A percentile compares a stretch with the other conserved stretches of the same genome.
Evolutionary conservation across 2,797 vertebrate species (phyloP).

Genomic region (Otolemur crassicaudatus): DNA sequence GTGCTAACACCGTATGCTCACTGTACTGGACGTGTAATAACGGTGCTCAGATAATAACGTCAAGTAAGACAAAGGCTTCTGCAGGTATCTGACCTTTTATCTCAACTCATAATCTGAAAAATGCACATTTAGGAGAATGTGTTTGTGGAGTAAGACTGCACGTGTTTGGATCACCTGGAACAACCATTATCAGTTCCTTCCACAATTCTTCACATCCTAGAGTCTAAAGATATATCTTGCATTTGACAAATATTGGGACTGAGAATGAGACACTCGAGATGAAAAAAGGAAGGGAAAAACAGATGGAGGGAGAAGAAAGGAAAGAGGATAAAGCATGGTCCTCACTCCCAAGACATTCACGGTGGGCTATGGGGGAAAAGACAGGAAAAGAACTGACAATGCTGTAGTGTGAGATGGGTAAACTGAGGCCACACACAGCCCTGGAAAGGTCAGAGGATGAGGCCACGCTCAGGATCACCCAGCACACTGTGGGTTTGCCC

Average conservation of each 20-base stretch:
- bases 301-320: too few species aligned
- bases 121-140: not conserved
- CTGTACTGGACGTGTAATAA: not conserved
- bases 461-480: not conserved
- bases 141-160: not conserved
- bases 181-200: not conserved
- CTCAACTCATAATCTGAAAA: not conserved
- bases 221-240: not conserved
- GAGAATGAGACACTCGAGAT: not conserved
- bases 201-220: not conserved
- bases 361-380: not conserved
- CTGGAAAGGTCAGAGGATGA: not conserved
- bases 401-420: not conserved
- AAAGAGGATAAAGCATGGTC: not conserved
- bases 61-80: not conserved
- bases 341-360: not conserved
- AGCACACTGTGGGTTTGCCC: not conserved
- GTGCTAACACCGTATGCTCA: not conserved
- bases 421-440: rapidly evolving
- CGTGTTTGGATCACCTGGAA: not conserved
- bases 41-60: not conserved
- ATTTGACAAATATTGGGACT: not conserved
- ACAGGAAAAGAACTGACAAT: not conserved
- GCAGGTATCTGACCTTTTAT: not conserved
- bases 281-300: not conserved